phyloP scores from a whole-genome alignment of 2,113 vertebrate genomes.

The Isichthys henryi region DNA sequence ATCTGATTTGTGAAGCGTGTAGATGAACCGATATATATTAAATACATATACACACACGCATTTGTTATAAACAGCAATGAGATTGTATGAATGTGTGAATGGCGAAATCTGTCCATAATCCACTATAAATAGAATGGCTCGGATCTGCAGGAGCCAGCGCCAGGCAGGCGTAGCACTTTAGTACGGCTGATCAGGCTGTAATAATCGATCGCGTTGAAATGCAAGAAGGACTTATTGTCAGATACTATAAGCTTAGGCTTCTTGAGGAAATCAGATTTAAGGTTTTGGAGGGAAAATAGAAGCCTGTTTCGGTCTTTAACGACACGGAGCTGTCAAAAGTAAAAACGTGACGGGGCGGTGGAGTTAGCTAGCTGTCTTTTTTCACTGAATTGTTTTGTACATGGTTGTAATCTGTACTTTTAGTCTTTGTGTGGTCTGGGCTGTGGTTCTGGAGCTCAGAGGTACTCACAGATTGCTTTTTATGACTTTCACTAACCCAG shows the following conservation, averaged over 20 bases:
- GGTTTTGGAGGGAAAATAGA: background rate
- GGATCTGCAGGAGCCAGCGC: background rate
- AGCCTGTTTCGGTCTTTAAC: background rate
- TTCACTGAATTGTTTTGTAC: background rate
- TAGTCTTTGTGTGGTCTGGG: background rate
- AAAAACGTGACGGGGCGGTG: background rate
- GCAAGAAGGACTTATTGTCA: background rate
- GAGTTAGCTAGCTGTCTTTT: background rate
- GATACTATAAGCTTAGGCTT: background rate
- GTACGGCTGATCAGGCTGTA: constrained; percentile 13
- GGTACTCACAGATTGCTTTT: background rate
- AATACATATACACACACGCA: background rate
- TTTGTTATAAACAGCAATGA: background rate
- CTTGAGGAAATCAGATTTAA: constrained; percentile 2
- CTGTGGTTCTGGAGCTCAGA: background rate
- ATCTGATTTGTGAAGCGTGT: background rate
- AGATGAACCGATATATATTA: background rate
- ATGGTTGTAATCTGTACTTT: background rate
- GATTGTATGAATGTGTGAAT: background rate
- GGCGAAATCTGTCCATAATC: background rate
- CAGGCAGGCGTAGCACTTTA: background rate
- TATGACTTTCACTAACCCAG: background rate
- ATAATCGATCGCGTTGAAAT: constrained; percentile 11
- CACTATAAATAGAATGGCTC: background rate
- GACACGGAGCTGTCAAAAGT: background rate